These are phyloP conservation scores for Papilio xuthus DNA, from an alignment of 1,140 invertebrate genomes.

Conservation along the genomic window DNA sequence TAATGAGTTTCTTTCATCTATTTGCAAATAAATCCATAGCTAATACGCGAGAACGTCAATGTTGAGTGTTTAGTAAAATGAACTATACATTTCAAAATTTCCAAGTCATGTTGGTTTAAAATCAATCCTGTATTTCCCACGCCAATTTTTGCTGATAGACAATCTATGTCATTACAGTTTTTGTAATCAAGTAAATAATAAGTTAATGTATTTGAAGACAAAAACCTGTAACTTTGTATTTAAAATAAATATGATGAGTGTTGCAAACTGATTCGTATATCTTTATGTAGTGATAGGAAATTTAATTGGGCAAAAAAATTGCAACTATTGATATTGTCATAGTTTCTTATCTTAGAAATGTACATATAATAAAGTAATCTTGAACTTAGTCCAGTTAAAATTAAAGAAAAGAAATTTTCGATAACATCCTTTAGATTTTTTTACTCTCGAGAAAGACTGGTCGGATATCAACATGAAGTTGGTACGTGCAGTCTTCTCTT, in stretches of 20 bases:
- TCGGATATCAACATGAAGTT: not conserved
- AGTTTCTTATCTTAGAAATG: no score
- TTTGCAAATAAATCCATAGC: not conserved
- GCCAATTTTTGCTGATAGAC: not conserved
- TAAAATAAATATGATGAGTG: no score
- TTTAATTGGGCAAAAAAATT: no score
- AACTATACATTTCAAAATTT: not conserved
- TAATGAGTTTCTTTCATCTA: constrained; percentile 7
- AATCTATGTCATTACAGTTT: not conserved
- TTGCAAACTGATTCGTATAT: no score
- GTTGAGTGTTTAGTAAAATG: not conserved
- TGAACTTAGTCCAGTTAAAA: no score
- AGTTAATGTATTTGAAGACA: not conserved
- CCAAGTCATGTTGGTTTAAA: constrained; percentile 3
- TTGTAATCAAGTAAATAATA: not conserved
- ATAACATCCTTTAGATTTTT: no score
- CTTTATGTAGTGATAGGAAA: no score
- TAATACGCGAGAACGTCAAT: not conserved
- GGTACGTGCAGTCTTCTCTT: not conserved
- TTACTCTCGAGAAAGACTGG: no score
- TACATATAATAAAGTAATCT: no score
- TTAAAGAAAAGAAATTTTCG: no score
- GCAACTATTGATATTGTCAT: no score
- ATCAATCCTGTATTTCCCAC: not conserved
- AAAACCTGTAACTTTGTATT: no score